These are phyloP conservation scores for Portunus trituberculatus DNA, from an alignment of 1,140 invertebrate species.

Conservation along the genomic window DNA sequence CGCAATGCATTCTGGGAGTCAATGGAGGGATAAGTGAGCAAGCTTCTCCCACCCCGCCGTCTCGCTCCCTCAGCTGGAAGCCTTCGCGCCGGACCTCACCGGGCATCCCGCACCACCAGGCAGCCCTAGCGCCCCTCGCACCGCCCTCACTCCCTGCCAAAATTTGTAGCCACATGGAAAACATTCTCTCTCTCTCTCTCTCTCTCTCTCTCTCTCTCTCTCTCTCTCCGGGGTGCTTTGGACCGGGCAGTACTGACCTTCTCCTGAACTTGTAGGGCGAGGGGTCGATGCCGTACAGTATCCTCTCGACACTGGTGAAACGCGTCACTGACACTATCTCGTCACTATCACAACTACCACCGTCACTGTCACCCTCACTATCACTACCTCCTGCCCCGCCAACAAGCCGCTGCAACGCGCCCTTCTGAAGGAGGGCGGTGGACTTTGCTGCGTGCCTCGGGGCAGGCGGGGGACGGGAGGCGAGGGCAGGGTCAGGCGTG, in stretches of 20 bases:
- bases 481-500: neutral
- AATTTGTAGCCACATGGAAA: no score
- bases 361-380: constrained; percentile 46
- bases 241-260: constrained; percentile 48
- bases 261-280: constrained; percentile 62
- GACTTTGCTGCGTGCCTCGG: neutral
- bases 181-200: constrained; percentile 39
- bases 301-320: constrained; percentile 67
- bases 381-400: neutral
- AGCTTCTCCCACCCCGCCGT: neutral
- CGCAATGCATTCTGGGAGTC: neutral
- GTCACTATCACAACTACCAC: constrained; percentile 44
- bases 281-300: constrained; percentile 65
- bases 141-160: no score
- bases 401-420: neutral
- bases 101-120: neutral
- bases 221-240: neutral
- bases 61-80: neutral
- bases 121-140: no score
- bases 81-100: neutral
- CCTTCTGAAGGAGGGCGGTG: neutral
- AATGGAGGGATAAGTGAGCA: neutral
- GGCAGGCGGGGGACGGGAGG: no score
- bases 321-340: neutral
- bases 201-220: constrained; percentile 47